Evolutionary conservation across 2,113 vertebrate genomes (phyloP).

Genomic region (Phocoena phocoena): DNA sequence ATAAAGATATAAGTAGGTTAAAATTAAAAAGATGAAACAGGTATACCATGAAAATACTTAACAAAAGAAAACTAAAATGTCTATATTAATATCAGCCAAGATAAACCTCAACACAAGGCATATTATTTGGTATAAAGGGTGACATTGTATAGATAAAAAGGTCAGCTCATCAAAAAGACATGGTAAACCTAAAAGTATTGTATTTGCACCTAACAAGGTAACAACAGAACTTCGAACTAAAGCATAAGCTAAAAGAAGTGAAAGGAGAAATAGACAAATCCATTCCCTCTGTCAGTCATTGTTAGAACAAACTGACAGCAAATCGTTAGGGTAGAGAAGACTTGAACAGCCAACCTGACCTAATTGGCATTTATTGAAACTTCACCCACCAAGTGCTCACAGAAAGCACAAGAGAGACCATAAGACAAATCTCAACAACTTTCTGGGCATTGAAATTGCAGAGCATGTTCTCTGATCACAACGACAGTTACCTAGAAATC

Average conservation of each 20-base stretch:
- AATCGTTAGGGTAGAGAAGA: background rate
- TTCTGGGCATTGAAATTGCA: background rate
- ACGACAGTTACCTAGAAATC: background rate
- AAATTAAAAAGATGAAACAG: background rate
- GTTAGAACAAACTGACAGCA: background rate
- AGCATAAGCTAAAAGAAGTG: background rate
- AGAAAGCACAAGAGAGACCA: background rate
- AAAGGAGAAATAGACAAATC: background rate
- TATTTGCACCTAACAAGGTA: background rate
- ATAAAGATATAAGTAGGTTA: background rate
- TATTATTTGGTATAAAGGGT: background rate
- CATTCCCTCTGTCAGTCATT: background rate
- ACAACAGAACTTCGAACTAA: background rate
- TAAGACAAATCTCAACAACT: background rate
- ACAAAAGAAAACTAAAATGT: background rate
- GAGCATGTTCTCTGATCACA: background rate
- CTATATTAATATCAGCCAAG: background rate
- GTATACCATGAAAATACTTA: background rate
- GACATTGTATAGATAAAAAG: background rate
- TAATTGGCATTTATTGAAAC: background rate
- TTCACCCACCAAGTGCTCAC: background rate
- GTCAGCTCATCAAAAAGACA: background rate
- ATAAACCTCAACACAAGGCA: background rate
- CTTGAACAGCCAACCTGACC: background rate
- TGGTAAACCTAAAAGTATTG: background rate